Evolutionary conservation across 2,888 invertebrate species (phyloP), one percentile per base, ranked within the genome.

Genomic region (Scotopteryx bipunctaria): DNA sequence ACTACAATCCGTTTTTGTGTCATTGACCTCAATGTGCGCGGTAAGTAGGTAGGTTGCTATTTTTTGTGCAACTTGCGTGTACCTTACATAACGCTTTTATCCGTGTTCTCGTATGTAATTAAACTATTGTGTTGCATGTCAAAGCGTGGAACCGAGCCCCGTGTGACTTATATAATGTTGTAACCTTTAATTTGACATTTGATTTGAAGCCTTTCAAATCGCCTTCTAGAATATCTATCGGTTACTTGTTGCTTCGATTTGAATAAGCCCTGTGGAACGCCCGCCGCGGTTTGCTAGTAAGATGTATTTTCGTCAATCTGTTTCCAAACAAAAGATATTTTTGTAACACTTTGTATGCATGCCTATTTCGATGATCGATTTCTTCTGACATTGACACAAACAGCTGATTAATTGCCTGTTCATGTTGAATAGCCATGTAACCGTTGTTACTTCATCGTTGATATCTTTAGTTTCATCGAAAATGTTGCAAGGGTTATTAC

Each of bases 161-260:
- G 64, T 59, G 58, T 64, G 62, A 61, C 72, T 85, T 86, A 83
- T 71, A 76, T 86, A 85, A 86, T 81, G 71, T 71, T 57, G 67
- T 76, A 83, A 83, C 83, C 81, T 86, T 84, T 86, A 76, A 76
- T 81, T 71, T 80, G 80, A 77, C 81, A 83, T 84, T 85, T 83
- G 76, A 75, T 76, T 68, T 59, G 76, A 73, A 77, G 78, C 75
- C 76, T 81, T 79, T 76, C 75, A 75, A 75, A 72, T 71, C 58
- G 57, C 61, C 61, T 45, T 47, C 63, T 65, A 61, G 62, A 21
- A 23, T 42, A 29, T 5, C 65, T 67, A 67, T 71, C 69, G 64
- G 59, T 71, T 68, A 81, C 79, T 78, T 80, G 81, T 80, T 79
- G 80, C 76, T 75, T 68, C 65, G 32, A 62, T 69, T 66, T 66